These are phyloP conservation scores for Pyrgilauda ruficollis DNA, from an alignment of 2,113 vertebrate genomes.

Conservation along the genomic window DNA sequence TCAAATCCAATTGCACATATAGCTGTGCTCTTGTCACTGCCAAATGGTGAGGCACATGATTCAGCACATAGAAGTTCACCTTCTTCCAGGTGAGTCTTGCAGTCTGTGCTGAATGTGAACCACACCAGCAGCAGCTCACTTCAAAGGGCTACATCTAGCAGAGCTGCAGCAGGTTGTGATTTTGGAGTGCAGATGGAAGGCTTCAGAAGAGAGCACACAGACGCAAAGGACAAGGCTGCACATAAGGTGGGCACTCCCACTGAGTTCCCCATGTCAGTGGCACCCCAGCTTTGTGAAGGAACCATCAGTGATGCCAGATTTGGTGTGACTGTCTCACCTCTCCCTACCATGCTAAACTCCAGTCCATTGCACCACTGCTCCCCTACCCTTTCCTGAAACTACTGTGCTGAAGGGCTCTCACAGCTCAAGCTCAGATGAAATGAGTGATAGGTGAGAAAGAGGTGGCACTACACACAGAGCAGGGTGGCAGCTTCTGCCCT, in stretches of 20 bases:
- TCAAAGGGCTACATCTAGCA: background rate
- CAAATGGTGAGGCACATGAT: constrained; percentile 13
- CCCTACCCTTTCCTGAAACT: background rate
- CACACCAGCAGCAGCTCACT: background rate
- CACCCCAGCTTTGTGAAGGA: background rate
- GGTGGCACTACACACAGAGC: background rate
- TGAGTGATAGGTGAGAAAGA: background rate
- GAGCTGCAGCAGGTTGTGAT: background rate
- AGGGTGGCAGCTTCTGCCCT: background rate
- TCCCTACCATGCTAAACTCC: background rate
- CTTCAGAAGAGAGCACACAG: background rate
- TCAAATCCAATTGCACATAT: constrained; percentile 27
- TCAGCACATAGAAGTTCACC: background rate
- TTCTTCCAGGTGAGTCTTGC: constrained; percentile 24
- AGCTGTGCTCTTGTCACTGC: constrained; percentile 26
- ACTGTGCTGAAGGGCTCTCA: background rate
- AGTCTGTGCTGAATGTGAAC: background rate
- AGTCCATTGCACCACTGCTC: background rate
- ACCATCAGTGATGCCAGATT: background rate
- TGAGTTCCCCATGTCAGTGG: background rate
- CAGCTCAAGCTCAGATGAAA: background rate
- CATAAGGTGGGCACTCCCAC: background rate
- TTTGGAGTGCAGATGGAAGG: background rate
- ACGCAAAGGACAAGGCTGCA: background rate
- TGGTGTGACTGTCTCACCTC: background rate